Conservation (phyloP, 1,140 invertebrate species). For the Onthophagus taurus region DNA sequence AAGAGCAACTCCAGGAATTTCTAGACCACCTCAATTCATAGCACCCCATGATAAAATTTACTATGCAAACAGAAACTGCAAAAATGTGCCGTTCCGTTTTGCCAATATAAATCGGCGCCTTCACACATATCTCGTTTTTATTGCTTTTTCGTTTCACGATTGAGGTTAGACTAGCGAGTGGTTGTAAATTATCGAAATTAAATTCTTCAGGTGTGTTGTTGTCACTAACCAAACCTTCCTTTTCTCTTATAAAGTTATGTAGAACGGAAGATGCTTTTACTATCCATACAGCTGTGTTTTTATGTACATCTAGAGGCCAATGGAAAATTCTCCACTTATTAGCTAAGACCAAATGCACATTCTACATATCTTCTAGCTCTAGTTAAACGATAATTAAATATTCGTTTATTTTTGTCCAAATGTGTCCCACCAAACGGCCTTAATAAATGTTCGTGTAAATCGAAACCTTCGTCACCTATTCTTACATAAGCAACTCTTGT, state of each 20-base stretch:
- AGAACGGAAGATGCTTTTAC: constrained; percentile 21
- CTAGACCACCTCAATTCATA: no score
- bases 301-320: constrained; percentile 24
- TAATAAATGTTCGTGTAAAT: constrained; percentile 35
- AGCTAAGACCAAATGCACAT: constrained; percentile 38
- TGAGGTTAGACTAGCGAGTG: no score
- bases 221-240: no score
- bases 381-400: constrained; percentile 40
- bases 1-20: no score
- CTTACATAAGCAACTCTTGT: constrained; percentile 23
- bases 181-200: no score
- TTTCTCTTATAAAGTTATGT: constrained; percentile 25
- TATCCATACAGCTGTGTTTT: constrained; percentile 27
- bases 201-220: no score
- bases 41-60: no score
- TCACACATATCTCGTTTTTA: no score
- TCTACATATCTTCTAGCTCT: constrained; percentile 35
- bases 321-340: constrained; percentile 37
- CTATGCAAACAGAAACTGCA: no score
- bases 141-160: no score
- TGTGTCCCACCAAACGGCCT: constrained; percentile 37
- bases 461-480: constrained; percentile 40
- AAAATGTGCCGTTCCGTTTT: no score
- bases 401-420: constrained; percentile 29
- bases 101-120: no score